Evolutionary conservation across 2,797 vertebrate genomes (phyloP).

Genomic region (Leptoclinus maculatus): DNA sequence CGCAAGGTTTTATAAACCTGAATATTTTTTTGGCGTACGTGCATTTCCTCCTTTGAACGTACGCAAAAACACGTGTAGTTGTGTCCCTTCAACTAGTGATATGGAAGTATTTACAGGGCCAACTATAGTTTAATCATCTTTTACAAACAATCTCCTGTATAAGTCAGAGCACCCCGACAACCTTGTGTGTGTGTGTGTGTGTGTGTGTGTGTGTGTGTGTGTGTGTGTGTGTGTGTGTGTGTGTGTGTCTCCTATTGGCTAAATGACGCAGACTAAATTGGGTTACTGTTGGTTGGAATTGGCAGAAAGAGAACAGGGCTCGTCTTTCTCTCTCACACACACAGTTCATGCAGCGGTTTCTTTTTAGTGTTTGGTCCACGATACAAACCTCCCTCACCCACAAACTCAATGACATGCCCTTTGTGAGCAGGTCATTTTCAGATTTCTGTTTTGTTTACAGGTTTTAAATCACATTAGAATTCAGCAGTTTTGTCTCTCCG

Average conservation of each 20-base stretch:
- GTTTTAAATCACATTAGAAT: neutral
- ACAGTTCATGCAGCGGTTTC: constrained; percentile 14
- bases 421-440: neutral
- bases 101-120: neutral
- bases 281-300: constrained; percentile 38
- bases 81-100: neutral
- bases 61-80: neutral
- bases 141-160: neutral
- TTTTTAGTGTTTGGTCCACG: neutral
- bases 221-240: constrained; percentile 1
- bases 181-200: neutral
- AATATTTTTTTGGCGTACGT: neutral
- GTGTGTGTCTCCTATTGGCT: constrained; percentile 18
- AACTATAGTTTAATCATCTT: neutral
- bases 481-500: neutral
- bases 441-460: neutral
- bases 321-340: neutral
- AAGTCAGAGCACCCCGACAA: constrained; percentile 9
- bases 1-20: neutral
- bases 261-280: constrained; percentile 44
- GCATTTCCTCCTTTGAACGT: neutral
- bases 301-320: constrained; percentile 39
- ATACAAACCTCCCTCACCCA: neutral
- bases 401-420: constrained; percentile 1
- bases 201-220: too few relatives aligned